Conservation (phyloP, 2,888 invertebrate genomes). For the Lamellibrachia satsuma region DNA sequence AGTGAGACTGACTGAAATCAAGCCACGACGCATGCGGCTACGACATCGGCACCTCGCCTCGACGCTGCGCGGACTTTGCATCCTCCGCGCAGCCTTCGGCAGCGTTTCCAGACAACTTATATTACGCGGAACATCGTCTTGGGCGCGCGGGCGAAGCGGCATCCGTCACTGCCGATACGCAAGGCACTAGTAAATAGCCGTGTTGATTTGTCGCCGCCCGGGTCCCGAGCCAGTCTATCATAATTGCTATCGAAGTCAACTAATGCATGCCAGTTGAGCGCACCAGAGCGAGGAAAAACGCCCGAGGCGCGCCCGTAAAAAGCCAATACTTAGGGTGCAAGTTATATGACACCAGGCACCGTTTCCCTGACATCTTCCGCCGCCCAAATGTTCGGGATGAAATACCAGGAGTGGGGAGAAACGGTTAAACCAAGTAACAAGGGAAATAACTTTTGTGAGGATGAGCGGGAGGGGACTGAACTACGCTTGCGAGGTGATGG, state of each 20-base stretch:
- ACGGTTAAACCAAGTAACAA: neutral
- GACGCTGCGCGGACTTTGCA: neutral
- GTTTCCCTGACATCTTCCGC: neutral
- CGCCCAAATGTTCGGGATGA: neutral
- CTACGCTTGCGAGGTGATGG: neutral
- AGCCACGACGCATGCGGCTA: neutral
- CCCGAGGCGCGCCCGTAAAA: slow-evolving; percentile 10
- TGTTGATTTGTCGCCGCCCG: neutral
- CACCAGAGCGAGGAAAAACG: neutral
- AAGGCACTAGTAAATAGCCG: slow-evolving; percentile 8
- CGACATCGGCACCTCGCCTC: neutral
- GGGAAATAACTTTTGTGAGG: neutral
- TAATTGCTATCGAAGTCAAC: slow-evolving; percentile 7
- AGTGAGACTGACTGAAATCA: neutral
- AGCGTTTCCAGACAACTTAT: neutral
- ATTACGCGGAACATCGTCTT: slow-evolving; percentile 3
- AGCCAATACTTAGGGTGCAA: slow-evolving; percentile 12
- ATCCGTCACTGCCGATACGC: neutral
- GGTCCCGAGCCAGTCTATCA: neutral
- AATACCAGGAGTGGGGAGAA: neutral
- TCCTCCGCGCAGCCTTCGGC: neutral
- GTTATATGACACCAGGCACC: neutral
- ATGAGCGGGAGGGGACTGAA: neutral
- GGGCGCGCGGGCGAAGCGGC: neutral
- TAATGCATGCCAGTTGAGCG: slow-evolving; percentile 11